These are phyloP conservation scores for Philopedon plagiatum DNA, from an alignment of 2,888 invertebrate genomes.

Conservation along the genomic window DNA sequence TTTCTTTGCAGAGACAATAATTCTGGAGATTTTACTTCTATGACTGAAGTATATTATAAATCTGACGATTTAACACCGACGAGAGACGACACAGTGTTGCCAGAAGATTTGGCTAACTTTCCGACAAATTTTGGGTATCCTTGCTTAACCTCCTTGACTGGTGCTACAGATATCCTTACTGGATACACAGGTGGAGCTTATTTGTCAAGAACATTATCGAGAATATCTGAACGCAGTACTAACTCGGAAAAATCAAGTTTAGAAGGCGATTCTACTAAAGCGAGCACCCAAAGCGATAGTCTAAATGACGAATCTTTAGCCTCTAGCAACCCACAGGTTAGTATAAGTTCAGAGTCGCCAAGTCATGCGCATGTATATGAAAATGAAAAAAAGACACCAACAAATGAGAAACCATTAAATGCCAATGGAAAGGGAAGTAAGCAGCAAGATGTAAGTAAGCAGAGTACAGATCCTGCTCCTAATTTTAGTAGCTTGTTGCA, in stretches of 20 bases:
- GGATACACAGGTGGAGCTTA: constrained; percentile 75
- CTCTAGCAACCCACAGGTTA: constrained; percentile 89
- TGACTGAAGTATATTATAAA: constrained; percentile 64
- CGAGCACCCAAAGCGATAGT: constrained; percentile 86
- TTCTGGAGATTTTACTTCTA: constrained; percentile 62
- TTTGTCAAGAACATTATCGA: constrained; percentile 82
- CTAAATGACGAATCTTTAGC: constrained; percentile 87
- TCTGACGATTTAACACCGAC: constrained; percentile 71
- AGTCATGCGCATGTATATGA: constrained; percentile 78
- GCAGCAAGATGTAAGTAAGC: constrained; percentile 54
- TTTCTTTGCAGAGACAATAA: constrained; percentile 64
- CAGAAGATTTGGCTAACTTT: constrained; percentile 84
- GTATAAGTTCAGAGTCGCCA: constrained; percentile 87
- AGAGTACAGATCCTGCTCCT: constrained; percentile 61
- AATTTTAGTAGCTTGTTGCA: constrained; percentile 65
- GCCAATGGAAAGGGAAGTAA: constrained; percentile 53
- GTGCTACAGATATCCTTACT: constrained; percentile 77
- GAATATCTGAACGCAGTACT: constrained; percentile 91
- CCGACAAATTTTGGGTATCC: constrained; percentile 84
- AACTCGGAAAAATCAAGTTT: constrained; percentile 91
- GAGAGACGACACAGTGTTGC: constrained; percentile 77
- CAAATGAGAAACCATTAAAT: constrained; percentile 54
- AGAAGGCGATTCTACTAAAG: constrained; percentile 89
- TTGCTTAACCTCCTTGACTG: constrained; percentile 71
- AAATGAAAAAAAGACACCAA: constrained; percentile 64